Evolutionary conservation across 2,113 vertebrate species (phyloP).

Genomic region (Desmodus rotundus): DNA sequence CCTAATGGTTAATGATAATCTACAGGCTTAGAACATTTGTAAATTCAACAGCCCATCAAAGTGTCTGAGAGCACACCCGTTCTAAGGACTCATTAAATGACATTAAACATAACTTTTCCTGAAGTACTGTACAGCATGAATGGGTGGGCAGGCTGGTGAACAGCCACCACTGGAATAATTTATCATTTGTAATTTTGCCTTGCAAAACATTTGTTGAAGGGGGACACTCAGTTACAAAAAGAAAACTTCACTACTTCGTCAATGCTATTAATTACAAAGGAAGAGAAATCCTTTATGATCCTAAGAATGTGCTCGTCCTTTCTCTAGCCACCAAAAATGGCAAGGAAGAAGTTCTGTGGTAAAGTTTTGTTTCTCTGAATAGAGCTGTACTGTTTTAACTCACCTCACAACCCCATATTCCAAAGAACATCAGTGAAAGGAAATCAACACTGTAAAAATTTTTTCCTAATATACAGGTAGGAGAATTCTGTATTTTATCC

Average conservation of each 20-base stretch:
- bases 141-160: constrained; percentile 60
- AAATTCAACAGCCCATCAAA: constrained; percentile 82
- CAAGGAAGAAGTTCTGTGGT: neutral
- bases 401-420: neutral
- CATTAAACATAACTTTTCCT: constrained; percentile 78
- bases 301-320: constrained; percentile 70
- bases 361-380: constrained; percentile 2
- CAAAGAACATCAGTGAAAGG: constrained; percentile 22
- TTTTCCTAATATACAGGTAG: neutral
- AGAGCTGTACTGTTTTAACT: neutral
- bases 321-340: constrained; percentile 25
- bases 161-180: constrained; percentile 68
- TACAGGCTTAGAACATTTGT: constrained; percentile 73
- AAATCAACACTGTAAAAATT: neutral
- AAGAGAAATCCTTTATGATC: constrained; percentile 71
- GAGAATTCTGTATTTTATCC: neutral
- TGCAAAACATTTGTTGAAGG: constrained; percentile 67
- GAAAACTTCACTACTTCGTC: constrained; percentile 17
- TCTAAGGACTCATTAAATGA: constrained; percentile 75
- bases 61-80: constrained; percentile 67
- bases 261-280: constrained; percentile 63
- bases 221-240: constrained; percentile 56
- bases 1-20: constrained; percentile 72
- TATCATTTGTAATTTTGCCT: constrained; percentile 75
- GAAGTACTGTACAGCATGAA: constrained; percentile 60